These are phyloP conservation scores for Andrena dorsata DNA, from an alignment of 2,888 invertebrate genomes.

Conservation along the genomic window DNA sequence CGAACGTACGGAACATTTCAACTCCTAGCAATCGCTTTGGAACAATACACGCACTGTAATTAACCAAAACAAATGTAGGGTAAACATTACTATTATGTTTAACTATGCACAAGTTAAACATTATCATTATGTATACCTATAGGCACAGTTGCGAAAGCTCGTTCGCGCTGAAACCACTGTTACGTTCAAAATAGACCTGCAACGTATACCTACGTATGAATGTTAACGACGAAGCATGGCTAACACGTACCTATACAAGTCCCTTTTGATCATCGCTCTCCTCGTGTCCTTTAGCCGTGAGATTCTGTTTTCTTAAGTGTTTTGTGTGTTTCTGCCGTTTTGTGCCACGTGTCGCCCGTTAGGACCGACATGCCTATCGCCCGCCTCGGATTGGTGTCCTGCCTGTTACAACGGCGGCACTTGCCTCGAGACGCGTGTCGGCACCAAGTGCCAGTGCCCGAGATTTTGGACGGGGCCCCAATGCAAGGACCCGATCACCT, in stretches of 20 bases:
- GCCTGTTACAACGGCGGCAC: conserved; percentile 86
- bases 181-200: neutral
- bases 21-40: neutral
- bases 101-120: too few species aligned
- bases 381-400: conserved; percentile 78
- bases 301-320: conserved; percentile 33
- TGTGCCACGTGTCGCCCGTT: conserved; percentile 33
- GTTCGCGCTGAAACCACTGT: neutral
- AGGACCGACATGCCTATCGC: conserved; percentile 77
- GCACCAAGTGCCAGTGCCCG: conserved; percentile 79
- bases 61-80: too few species aligned
- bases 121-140: too few species aligned
- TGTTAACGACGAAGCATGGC: neutral
- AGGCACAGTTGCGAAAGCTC: too few species aligned
- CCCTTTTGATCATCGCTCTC: neutral
- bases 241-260: neutral
- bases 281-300: neutral
- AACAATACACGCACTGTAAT: too few species aligned
- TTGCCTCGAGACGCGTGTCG: conserved; percentile 81
- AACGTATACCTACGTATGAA: neutral
- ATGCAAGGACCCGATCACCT: conserved; percentile 85
- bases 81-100: too few species aligned
- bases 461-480: conserved; percentile 82
- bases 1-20: neutral
- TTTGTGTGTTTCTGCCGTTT: conserved; percentile 19